Percentiles rank a stretch among this genome's conserved stretches.
Evolutionary conservation across 2,113 vertebrate genomes (phyloP).

Genomic region (Aptenodytes patagonicus): DNA sequence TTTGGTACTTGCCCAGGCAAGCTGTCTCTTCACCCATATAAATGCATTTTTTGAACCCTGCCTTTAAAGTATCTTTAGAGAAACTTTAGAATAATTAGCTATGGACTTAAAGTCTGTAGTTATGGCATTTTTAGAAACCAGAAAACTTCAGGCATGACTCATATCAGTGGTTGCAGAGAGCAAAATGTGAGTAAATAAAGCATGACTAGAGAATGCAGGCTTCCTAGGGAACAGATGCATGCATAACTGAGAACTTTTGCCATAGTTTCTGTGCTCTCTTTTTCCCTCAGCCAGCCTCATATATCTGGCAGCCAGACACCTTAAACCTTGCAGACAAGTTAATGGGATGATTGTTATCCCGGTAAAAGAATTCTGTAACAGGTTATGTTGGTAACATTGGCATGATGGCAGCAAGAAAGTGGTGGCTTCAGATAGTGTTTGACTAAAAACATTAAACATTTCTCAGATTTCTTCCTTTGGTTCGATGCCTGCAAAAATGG

Average conservation of each 20-base stretch:
- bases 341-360: not conserved
- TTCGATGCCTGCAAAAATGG: not conserved
- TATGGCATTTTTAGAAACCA: slow-evolving; percentile 41
- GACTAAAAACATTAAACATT: not conserved
- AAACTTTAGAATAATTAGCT: slow-evolving; percentile 39
- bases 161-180: not conserved
- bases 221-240: not conserved
- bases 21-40: not conserved
- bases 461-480: slow-evolving; percentile 7
- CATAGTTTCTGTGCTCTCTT: not conserved
- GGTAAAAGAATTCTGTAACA: not conserved
- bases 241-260: not conserved
- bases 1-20: slow-evolving; percentile 37
- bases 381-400: not conserved
- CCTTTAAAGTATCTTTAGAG: slow-evolving; percentile 22
- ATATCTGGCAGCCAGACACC: not conserved
- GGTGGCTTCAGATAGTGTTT: not conserved
- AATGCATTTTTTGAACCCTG: not conserved
- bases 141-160: slow-evolving; percentile 20
- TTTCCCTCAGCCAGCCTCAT: not conserved
- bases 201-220: not conserved
- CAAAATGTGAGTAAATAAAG: slow-evolving; percentile 34
- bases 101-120: not conserved
- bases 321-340: not conserved
- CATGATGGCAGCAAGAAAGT: not conserved